These are phyloP conservation scores for Oryctolagus cuniculus DNA, from an alignment of 2,113 vertebrate genomes.

Conservation along the genomic window DNA sequence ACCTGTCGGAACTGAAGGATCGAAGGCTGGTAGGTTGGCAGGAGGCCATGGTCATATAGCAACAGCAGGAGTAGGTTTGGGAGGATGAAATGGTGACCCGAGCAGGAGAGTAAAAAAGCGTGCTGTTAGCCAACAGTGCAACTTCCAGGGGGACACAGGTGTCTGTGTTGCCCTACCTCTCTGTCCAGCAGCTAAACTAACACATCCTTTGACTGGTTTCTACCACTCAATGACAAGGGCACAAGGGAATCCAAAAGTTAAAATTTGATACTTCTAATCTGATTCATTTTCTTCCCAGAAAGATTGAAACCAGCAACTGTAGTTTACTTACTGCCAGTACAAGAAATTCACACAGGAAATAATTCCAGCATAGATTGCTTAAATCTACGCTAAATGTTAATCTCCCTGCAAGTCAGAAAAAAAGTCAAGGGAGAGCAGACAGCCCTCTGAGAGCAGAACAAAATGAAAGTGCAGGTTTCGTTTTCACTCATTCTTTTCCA, in stretches of 20 bases:
- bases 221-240: conserved; percentile 32
- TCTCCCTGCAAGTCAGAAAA: conserved; percentile 45
- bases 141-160: conserved; percentile 87
- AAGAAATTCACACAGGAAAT: conserved; percentile 26
- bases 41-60: conserved; percentile 86
- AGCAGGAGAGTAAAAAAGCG: conserved; percentile 88
- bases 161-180: background rate
- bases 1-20: conserved; percentile 96
- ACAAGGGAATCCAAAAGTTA: conserved; percentile 71
- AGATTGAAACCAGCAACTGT: conserved; percentile 56
- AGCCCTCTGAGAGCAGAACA: conserved; percentile 12
- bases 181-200: background rate
- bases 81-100: conserved; percentile 84
- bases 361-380: conserved; percentile 40
- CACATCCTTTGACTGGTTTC: conserved; percentile 47
- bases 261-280: conserved; percentile 57
- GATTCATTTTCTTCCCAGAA: conserved; percentile 69
- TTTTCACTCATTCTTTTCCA: background rate
- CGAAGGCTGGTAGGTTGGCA: conserved; percentile 90
- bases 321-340: background rate
- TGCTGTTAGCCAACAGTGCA: conserved; percentile 88
- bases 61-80: conserved; percentile 83
- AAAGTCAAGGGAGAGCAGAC: fast-evolving
- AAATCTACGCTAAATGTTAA: conserved; percentile 19
- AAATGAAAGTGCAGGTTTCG: conserved; percentile 46